Conservation (phyloP, 2,888 invertebrate genomes). For the Ectemnius lituratus region DNA sequence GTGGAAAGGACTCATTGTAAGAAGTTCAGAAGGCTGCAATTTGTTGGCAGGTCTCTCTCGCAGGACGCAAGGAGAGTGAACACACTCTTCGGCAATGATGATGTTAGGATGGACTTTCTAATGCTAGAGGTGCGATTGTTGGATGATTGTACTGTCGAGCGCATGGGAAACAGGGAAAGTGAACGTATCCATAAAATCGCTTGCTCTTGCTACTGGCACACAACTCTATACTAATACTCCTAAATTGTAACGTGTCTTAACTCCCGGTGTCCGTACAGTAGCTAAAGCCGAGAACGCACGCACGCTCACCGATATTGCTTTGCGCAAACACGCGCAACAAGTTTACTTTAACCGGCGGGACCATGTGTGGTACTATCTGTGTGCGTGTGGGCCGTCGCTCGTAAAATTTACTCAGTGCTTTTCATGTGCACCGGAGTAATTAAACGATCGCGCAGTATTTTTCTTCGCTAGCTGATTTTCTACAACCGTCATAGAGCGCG, state of each 20-base stretch:
- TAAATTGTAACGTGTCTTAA: slow-evolving; percentile 5
- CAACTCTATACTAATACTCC: slow-evolving; percentile 10
- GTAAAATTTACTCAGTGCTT: slow-evolving; percentile 29
- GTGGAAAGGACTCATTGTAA: no score
- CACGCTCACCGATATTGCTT: slow-evolving; percentile 35
- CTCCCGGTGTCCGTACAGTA: neutral
- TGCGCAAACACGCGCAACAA: slow-evolving; percentile 56
- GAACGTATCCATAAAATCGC: slow-evolving; percentile 27
- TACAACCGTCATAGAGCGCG: no score
- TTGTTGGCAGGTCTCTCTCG: no score
- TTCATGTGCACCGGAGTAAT: slow-evolving; percentile 34
- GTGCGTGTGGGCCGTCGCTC: slow-evolving; percentile 23
- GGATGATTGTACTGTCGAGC: neutral
- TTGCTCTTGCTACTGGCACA: neutral
- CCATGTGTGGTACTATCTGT: no score
- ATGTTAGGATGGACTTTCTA: slow-evolving; percentile 12
- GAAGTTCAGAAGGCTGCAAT: no score
- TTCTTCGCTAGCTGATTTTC: neutral
- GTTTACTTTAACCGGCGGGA: slow-evolving; percentile 38
- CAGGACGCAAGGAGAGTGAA: no score
- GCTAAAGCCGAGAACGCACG: slow-evolving; percentile 27
- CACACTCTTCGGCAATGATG: neutral
- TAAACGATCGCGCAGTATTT: slow-evolving; percentile 36
- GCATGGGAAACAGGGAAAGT: slow-evolving; percentile 25
- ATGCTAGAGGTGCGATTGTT: slow-evolving; percentile 11